Conservation (phyloP, 1,140 invertebrate species). For the Drosophila parvula region DNA sequence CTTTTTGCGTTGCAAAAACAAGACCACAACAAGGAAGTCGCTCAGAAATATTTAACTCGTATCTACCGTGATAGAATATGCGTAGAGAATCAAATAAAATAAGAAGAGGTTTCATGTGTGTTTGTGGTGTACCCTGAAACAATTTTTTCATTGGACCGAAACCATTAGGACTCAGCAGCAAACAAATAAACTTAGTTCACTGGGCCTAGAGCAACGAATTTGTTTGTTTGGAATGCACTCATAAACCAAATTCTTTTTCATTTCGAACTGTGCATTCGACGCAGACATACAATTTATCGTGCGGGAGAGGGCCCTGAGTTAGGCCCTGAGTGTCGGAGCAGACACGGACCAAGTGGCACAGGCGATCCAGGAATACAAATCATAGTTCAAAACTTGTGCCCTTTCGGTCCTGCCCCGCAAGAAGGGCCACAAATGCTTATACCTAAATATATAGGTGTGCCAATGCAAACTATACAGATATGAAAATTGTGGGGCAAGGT, state of each 20-base stretch:
- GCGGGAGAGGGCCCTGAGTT: neutral
- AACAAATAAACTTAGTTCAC: neutral
- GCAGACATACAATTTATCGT: neutral
- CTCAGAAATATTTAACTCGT: neutral
- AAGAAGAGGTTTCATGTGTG: neutral
- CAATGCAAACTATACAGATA: slow-evolving; percentile 50
- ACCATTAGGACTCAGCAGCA: neutral
- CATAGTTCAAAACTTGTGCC: slow-evolving; percentile 40
- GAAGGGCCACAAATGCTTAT: neutral
- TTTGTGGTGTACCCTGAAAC: slow-evolving; percentile 2
- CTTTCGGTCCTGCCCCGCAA: neutral
- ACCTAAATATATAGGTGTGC: slow-evolving; percentile 12
- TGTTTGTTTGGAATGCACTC: slow-evolving; percentile 27
- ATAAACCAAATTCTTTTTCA: slow-evolving; percentile 8
- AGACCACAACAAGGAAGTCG: neutral
- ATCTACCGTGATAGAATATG: neutral
- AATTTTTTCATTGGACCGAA: neutral
- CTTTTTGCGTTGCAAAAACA: neutral
- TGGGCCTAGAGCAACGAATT: neutral
- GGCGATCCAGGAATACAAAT: slow-evolving; percentile 43
- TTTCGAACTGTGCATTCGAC: slow-evolving; percentile 4
- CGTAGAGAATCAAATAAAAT: too few relatives aligned
- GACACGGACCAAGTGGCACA: neutral
- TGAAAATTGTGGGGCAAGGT: slow-evolving; percentile 32
- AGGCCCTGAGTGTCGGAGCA: neutral